Base-by-base conservation (phyloP, 2,797 vertebrate genomes). In the Euthynnus affinis region DNA sequence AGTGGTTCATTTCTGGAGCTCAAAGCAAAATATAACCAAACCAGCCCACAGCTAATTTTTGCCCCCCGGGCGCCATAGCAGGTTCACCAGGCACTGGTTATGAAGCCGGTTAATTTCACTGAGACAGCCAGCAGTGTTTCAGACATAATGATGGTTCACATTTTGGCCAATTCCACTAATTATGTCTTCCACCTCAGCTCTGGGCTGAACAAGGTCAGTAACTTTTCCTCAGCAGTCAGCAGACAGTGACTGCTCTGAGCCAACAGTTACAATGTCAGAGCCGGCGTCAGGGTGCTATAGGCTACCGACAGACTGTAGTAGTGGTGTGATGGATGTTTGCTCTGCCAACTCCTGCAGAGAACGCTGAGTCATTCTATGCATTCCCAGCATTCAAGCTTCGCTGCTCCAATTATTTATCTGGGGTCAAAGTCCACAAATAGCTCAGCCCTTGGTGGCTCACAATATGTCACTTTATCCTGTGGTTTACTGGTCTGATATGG, bases 341-440 rank as follows among this genome's bases (percentile, higher is more conserved):
- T 71, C 78, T 86, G 89, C 83, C 80, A 81, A 63, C 70, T 87
- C 85, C 64, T 22, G 78, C 84, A 57, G 77, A 88, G 74, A 88
- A 77, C 2, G 91, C 91, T 92, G 92, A 94, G 84, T 94, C 93
- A 93, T 87, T 86, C 70, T 80, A 81, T 61, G 34, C 84, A 89
- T 88, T 88, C 78, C 80, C 83, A 78, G 74, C 79, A 84, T 90
- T 88, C 90, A 84, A 20, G 80, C 80, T 68, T 71, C 78, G 48
- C 34, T 20, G 59, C 65, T 78, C 80, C n/a, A 62, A 64, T 89
- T 79, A 80, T 81, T 87, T 76, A 81, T 90, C 83, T 51, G 29
- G 44, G 81, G 80, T 90, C 80, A 83, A 80, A 87, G 77, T 71
- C 75, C 77, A 60, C 69, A 63, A 83, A 84, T 72, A 91, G 74